A percentile compares a stretch with the other conserved stretches of the same genome.
Conservation (phyloP, 2,888 invertebrate species). For the Ecdyonurus torrentis region DNA sequence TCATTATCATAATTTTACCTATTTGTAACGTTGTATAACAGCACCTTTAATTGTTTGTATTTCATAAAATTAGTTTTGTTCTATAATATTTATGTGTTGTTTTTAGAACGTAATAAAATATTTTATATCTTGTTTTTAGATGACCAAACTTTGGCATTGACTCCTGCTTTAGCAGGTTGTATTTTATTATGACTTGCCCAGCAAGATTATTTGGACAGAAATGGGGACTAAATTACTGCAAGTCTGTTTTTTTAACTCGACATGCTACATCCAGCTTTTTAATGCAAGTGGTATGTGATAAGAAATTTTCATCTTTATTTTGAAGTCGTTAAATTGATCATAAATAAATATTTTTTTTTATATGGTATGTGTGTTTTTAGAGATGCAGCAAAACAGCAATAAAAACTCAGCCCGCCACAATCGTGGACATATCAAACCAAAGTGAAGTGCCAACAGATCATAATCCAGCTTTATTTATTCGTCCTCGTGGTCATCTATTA, state of each 20-base stretch:
- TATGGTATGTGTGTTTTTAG: not conserved
- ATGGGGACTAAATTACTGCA: not conserved
- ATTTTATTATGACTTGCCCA: not conserved
- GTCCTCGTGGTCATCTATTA: not conserved
- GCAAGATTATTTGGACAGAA: not conserved
- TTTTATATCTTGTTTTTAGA: too few species aligned
- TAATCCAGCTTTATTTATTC: not conserved
- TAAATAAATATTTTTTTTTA: not conserved
- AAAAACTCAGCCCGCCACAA: not conserved
- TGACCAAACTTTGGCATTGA: too few species aligned
- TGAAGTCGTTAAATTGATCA: not conserved
- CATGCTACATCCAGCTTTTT: not conserved
- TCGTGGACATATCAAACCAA: not conserved
- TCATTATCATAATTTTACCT: too few species aligned
- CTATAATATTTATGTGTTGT: too few species aligned
- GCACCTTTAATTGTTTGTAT: too few species aligned
- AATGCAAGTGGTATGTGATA: not conserved
- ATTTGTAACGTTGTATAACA: too few species aligned
- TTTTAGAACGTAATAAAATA: too few species aligned
- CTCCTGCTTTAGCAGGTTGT: too few species aligned
- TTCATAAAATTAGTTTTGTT: too few species aligned
- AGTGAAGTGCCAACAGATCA: not conserved
- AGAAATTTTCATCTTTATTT: not conserved
- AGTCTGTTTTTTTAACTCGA: not conserved
- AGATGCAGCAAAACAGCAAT: not conserved